Evolutionary conservation across 2,113 vertebrate species (phyloP).

Genomic region (Corvus cornix): DNA sequence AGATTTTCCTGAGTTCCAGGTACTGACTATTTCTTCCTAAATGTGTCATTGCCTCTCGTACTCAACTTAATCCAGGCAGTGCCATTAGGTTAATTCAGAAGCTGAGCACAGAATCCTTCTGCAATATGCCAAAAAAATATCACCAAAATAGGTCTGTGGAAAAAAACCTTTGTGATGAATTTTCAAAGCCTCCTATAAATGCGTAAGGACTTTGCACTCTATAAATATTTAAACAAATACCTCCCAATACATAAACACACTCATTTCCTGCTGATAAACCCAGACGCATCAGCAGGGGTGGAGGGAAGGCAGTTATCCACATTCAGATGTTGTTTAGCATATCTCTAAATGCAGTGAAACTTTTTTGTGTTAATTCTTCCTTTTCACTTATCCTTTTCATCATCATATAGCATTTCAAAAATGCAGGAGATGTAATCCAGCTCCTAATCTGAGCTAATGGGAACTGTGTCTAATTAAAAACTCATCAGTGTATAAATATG

Average conservation of each 20-base stretch:
- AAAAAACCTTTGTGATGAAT: constrained; percentile 30
- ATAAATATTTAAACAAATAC: constrained; percentile 78
- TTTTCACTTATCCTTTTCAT: constrained; percentile 55
- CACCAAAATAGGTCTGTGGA: neutral
- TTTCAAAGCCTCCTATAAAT: constrained; percentile 57
- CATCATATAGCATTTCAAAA: constrained; percentile 56
- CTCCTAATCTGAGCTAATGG: constrained; percentile 55
- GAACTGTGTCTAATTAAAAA: constrained; percentile 65
- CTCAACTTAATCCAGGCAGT: neutral
- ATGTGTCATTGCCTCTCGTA: neutral
- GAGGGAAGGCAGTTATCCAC: constrained; percentile 49
- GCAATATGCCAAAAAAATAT: neutral
- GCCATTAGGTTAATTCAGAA: neutral
- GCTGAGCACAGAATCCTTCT: neutral
- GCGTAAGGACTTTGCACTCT: constrained; percentile 56
- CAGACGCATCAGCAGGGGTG: constrained; percentile 42
- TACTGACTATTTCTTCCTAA: neutral
- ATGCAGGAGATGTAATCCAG: constrained; percentile 52
- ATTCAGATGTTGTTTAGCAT: constrained; percentile 68
- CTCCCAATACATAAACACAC: constrained; percentile 63
- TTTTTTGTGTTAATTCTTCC: constrained; percentile 23
- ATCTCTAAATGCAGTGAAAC: constrained; percentile 54
- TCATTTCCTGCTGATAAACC: constrained; percentile 65
- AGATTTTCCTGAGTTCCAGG: neutral
- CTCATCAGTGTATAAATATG: constrained; percentile 50